Evolutionary conservation across 2,113 vertebrate species (phyloP).

Genomic region (Odocoileus virginianus): DNA sequence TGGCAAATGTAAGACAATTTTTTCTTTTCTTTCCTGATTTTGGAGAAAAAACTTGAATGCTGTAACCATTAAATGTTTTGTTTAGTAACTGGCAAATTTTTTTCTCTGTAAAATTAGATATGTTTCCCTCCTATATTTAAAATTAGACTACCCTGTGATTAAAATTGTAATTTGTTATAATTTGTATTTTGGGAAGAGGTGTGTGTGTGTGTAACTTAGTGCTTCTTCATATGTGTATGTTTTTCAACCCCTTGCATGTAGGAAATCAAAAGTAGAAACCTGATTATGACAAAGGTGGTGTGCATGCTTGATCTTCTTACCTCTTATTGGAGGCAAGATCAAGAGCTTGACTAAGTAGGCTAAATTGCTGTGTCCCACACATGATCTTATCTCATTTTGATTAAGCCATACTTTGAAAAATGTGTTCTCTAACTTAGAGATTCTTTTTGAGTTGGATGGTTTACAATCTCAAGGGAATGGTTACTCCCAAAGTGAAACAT

Average conservation of each 20-base stretch:
- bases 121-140: background rate
- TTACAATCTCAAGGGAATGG: background rate
- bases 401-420: background rate
- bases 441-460: background rate
- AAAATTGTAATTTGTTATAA: slow-evolving; percentile 25
- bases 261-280: background rate
- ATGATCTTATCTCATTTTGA: background rate
- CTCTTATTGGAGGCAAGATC: background rate
- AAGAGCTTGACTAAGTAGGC: background rate
- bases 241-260: background rate
- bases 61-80: background rate
- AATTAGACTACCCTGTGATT: background rate
- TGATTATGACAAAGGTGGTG: background rate
- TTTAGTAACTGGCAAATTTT: background rate
- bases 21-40: background rate
- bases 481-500: background rate
- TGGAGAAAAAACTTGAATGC: background rate
- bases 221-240: background rate
- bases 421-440: background rate
- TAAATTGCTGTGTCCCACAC: background rate
- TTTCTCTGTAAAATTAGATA: background rate
- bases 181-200: background rate
- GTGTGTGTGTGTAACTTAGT: background rate
- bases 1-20: background rate
- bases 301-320: background rate